Evolutionary conservation across 1,140 invertebrate species (phyloP), one percentile per base, ranked within the genome.

Genomic region (Aphaenogaster rudis): DNA sequence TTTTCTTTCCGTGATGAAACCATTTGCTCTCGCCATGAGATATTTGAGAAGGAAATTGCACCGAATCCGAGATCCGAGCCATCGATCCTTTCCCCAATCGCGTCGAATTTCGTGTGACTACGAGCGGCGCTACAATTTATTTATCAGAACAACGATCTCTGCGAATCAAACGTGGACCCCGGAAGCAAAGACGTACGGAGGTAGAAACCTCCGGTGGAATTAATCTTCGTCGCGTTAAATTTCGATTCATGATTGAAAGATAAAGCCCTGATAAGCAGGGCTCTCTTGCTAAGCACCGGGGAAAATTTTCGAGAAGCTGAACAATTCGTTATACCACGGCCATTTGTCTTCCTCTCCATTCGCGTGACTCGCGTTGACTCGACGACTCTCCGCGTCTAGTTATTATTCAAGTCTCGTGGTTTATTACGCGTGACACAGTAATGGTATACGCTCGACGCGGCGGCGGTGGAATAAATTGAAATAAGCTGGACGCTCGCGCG

Each of bases 401-500:
- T 84, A 84, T 76, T 84, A 84, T 84, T 84, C 80, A 84, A 74
- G 69, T 84, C 80, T 61, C 80, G 69, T 61, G 80, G 80, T 84
- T 84, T 84, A 84, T 84, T 84, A 84, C 57, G 54, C 80, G 69
- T 76, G 80, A 74, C 80, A 76, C 36, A 54, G 80, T 82, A 61
- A 82, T 71, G 67, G 39, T 48, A 36, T 81, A 61, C 54, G 80
- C 54, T 63, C 69, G 52, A 33, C 39, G 15, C 52, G 28, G 15
- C 52, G 36, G 0, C 69, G 48, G 7, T 33, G 64, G 54, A 84
- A 84, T 84, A 84, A 84, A 84, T 76, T 84, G 80, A 84, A 84
- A 84, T 76, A 76, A 74, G 67, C 54, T 39, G 69, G 80, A 74
- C 52, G 80, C 28, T 13, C 17, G 54, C 39, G 80, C 28, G n/a